Base-by-base conservation (phyloP, 2,113 vertebrate genomes). In the Equus quagga region DNA sequence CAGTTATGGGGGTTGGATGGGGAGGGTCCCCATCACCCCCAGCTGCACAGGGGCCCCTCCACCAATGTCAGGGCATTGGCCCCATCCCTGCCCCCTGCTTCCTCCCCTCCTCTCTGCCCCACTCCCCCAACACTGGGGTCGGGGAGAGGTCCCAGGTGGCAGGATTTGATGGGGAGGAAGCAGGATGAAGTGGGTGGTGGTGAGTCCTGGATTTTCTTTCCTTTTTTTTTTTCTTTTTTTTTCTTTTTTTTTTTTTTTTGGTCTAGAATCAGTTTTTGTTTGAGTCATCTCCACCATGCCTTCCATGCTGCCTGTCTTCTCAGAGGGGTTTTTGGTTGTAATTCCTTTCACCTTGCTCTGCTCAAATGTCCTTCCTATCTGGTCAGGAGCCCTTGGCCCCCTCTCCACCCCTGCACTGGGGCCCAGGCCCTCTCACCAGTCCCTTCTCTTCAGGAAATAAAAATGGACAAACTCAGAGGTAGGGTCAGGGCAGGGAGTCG, bases 231-330 rank as follows among this genome's bases (percentile, higher is more conserved):
- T 99, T 3, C 3, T 41, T 41, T 99, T 98, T 1, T 1, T 21
- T 21, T 60, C 21, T 6, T 12, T 12, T 12, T 24, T 26, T 67
- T 33, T 56, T 31, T 75, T 99, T 99, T 99, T 99, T 99, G 99
- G 99, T 99, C 99, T 99, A 99, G 99, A 99, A 99, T 99, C 99
- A 99, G 99, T 99, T 98, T 98, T 98, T 98, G 98, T 99, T 98
- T 98, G 76, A 90, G 98, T 97, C 98, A 98, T 97, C 96, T 96
- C 96, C 98, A 98, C 98, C 98, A 97, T 98, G 96, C 96, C 97
- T 96, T 98, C 96, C 94, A 96, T 87, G 96, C 94, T 97, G 96
- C 97, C 93, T 97, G 96, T 98, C 96, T 97, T 97, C 96, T 98
- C 12, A 23, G 95, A 97, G 96, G 97, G 85, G 84, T 90, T 97